Base-by-base conservation (phyloP, 2,113 vertebrate genomes). In the Ictalurus punctatus region DNA sequence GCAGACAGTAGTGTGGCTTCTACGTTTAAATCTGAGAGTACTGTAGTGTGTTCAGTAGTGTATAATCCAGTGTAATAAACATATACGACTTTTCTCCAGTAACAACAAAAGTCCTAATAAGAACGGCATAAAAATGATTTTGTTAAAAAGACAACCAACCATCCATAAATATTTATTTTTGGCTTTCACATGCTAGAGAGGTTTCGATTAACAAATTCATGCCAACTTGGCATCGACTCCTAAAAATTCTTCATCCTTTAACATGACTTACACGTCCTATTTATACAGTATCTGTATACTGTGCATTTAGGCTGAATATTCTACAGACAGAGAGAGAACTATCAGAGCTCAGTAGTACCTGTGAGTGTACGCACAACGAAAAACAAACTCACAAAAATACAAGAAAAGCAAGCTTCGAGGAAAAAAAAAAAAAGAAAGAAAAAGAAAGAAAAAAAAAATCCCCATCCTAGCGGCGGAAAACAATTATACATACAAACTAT, bases 401-500 rank as follows among this genome's bases (percentile, higher is more conserved):
- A 48, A 48, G 44, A 48, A 48, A 48, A 34, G 59, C 84, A 84
- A 59, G 59, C 84, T 92, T 79, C 80, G 91, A 87, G 61, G 84
- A 85, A 56, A 88, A 80, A 71, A 52, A 85, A 48, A 48, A 88
- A 56, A 88, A 80, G 63, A 52, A 83, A 48, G 37, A 89, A n/a
- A 85, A 87, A 89, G 52, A 56, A 48, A 34, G 34, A 34, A 34
- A 34, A 34, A 34, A 34, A 79, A 52, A 17, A 34, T 34, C 34
- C 17, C 44, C 23, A 56, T 30, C 6, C 14, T 10, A 58, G 34
- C 3, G 14, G 6, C 14, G 1, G 90, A 76, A 25, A 23, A 85
- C 81, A 63, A 34, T 78, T 74, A 83, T 80, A 91, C 88, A 85
- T 88, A 86, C 87, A 91, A 92, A 92, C 87, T 91, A 93, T 89